These are phyloP conservation scores for Callorhinus ursinus DNA, from an alignment of 2,113 vertebrate genomes.

Conservation along the genomic window DNA sequence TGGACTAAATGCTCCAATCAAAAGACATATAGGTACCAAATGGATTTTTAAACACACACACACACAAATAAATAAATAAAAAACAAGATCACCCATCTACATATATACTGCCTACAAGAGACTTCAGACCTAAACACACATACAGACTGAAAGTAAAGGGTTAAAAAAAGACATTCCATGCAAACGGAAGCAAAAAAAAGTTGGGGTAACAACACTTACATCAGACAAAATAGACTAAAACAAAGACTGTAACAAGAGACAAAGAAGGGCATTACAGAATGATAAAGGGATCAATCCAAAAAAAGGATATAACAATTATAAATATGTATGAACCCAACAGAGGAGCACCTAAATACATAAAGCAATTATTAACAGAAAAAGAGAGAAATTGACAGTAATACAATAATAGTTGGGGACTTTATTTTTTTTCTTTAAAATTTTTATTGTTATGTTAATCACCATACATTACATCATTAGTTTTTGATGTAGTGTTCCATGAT, in stretches of 20 bases:
- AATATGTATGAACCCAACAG: not conserved
- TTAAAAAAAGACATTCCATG: not conserved
- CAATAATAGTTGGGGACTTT: not conserved
- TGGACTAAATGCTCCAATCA: not conserved
- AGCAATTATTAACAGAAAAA: not conserved
- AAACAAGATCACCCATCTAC: too few relatives aligned
- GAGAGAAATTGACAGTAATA: not conserved
- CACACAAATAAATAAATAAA: too few relatives aligned
- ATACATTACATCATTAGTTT: too few relatives aligned
- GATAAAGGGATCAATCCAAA: not conserved
- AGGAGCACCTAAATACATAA: not conserved
- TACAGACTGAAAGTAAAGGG: not conserved
- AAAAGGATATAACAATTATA: not conserved
- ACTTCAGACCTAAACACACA: not conserved
- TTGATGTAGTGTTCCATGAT: too few relatives aligned
- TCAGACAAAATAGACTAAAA: not conserved
- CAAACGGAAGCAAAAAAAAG: not conserved
- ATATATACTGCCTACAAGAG: not conserved
- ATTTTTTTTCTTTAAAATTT: not conserved
- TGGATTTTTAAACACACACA: not conserved
- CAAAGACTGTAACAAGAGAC: not conserved
- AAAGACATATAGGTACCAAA: not conserved
- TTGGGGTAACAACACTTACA: not conserved
- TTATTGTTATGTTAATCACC: too few relatives aligned
- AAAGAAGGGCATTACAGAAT: not conserved